Evolutionary conservation across 2,888 invertebrate genomes (phyloP), one percentile per base, ranked within the genome.

Genomic region (Netelia inedita): DNA sequence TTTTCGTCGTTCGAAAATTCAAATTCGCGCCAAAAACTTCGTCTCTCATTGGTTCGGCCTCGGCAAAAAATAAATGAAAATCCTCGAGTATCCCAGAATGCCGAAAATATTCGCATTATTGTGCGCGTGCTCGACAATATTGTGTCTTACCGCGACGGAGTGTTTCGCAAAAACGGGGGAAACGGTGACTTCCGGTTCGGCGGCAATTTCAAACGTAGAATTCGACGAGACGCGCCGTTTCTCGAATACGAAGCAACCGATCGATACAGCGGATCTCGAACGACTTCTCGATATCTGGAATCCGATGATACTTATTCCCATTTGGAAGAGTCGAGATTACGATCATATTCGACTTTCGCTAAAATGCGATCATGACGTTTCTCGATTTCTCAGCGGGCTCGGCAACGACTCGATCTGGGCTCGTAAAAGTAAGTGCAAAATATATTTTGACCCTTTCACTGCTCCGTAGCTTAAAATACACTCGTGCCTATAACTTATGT

Each of bases 341-440:
- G 72, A 92, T 93, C 94, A 94, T 89, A 90, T 95, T 85, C 91
- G 92, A 80, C 86, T 95, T 69, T 93, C 93, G n/a, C 86, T 89
- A 11, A 86, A 89, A 9, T 95, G 95, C 90, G 94, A 94, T 92
- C 92, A 93, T 1, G 94, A 95, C 84, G 87, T 95, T 79, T 93
- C 93, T 55, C 89, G 92, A 82, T 94, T 94, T 87, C 94, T 94
- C 83, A 93, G 89, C 85, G 95, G 94, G 79, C 89, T 95, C 83
- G 89, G 92, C 0, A 94, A 93, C n/a, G 94, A 94, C 6, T 93
- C 93, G 79, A 92, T 93, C 53, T 95, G 95, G 95, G 95, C 95
- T 0, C 93, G 94, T 79, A 94, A 91, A 89, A 94, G 95, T 95
- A 90, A 94, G 95, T 89, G 46, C 16, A 16, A 53, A 11, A 46